Base-by-base conservation (phyloP, 2,888 invertebrate genomes). In the Synergus japonicus region DNA sequence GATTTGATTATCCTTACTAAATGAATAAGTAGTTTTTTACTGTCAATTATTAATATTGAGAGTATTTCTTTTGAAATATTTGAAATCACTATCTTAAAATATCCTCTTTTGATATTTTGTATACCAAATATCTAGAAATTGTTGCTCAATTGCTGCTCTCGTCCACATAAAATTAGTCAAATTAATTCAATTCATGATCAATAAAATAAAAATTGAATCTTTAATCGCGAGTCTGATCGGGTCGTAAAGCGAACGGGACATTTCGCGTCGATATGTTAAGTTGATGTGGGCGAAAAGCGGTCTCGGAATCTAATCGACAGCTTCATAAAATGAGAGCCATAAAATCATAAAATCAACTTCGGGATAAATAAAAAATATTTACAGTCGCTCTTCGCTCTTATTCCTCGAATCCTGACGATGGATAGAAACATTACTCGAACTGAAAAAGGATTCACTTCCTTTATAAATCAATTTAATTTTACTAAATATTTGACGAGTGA, bases 311-410 rank as follows among this genome's bases (percentile, higher is more conserved):
- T 91, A 92, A 92, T 92, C 91, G 92, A 92, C 92, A 91, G 89
- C 90, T 91, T 89, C 91, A 88, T 91, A 90, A 91, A 91, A 91
- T 91, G 90, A 85, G 89, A 88, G 87, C 87, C 89, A 89, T 91
- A 91, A 90, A 92, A 92, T 91, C 88, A 88, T 91, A 91, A 90
- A 92, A 91, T 91, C 88, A 88, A 88, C 90, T 86, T 88, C 86
- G 81, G 84, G 78, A 81, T 84, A 81, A 80, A 83, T 79, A 85
- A 86, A 87, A 87, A 88, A 87, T 88, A 88, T 89, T 90, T 88
- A 89, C 84, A 86, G 82, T 84, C 86, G 2, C 60, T 18, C 60
- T 60, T 9, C 12, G 22, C 22, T 60, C 60, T 60, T 12, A 18
- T 60, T 60, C 22, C 60, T 60, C 22, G 60, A 60, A 60, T 60